phyloP scores from a whole-genome alignment of 2,888 invertebrate species.

The Diaprepes abbreviatus region DNA sequence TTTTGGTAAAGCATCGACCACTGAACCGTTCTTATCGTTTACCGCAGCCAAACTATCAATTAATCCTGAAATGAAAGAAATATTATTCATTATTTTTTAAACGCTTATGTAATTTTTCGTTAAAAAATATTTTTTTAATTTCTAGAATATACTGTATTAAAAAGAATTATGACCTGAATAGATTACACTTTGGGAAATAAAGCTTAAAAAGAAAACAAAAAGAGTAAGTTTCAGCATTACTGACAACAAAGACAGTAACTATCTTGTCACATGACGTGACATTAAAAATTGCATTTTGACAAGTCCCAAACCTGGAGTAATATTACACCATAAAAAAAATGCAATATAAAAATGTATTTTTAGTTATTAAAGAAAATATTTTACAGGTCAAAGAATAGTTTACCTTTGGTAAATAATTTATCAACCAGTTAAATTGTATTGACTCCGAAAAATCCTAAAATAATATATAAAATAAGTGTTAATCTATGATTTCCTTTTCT shows the following conservation, averaged over 20 bases:
- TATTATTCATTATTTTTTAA: background rate
- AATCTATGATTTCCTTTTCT: too few species aligned
- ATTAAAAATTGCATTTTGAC: too few species aligned
- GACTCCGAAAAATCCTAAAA: too few species aligned
- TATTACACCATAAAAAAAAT: too few species aligned
- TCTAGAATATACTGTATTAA: background rate
- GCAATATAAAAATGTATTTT: too few species aligned
- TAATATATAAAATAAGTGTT: too few species aligned
- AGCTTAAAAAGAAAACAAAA: background rate
- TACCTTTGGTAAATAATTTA: too few species aligned
- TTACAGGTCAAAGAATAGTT: too few species aligned
- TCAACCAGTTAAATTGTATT: too few species aligned
- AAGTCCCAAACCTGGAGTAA: too few species aligned
- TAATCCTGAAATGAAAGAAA: conserved; percentile 1
- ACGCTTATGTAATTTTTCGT: background rate
- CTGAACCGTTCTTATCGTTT: conserved; percentile 9
- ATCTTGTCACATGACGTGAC: background rate
- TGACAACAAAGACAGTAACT: background rate
- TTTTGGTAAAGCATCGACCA: conserved; percentile 8
- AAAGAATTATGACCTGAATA: background rate
- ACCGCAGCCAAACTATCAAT: conserved; percentile 12
- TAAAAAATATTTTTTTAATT: background rate
- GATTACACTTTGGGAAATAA: background rate
- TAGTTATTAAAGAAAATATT: too few species aligned
- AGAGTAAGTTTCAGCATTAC: background rate